Percentiles rank a stretch among this genome's conserved stretches.
phyloP scores from a whole-genome alignment of 2,113 vertebrate species.

The Anhinga rufa region DNA sequence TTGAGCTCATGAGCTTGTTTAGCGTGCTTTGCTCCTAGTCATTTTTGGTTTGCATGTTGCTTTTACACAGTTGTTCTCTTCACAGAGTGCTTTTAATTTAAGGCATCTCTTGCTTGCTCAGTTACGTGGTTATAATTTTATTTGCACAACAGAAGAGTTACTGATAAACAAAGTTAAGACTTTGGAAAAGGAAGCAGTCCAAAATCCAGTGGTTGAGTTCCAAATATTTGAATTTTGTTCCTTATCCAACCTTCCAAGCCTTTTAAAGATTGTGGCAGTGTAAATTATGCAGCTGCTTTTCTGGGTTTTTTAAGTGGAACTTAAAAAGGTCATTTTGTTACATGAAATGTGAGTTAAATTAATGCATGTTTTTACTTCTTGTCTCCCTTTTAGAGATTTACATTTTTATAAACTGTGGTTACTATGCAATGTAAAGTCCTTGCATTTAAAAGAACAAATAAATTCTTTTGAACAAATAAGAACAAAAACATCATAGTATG shows the following conservation, averaged over 20 bases:
- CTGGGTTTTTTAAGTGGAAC: not conserved
- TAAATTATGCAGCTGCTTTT: conserved; percentile 11
- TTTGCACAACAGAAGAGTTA: not conserved
- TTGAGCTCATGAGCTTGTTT: not conserved
- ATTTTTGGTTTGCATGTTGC: not conserved
- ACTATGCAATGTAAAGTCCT: not conserved
- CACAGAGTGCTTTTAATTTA: not conserved
- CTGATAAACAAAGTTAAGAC: conserved; percentile 43
- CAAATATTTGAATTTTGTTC: conserved; percentile 25
- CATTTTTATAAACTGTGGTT: not conserved
- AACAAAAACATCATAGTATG: not conserved
- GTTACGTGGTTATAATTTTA: not conserved
- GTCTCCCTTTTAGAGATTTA: not conserved
- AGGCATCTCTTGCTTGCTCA: not conserved
- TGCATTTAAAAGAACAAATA: not conserved
- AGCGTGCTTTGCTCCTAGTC: not conserved
- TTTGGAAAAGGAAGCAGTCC: not conserved
- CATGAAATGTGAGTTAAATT: not conserved
- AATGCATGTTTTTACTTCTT: not conserved
- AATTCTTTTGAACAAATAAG: not conserved
- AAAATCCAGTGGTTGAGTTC: conserved; percentile 6
- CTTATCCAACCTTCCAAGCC: not conserved
- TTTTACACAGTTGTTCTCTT: not conserved
- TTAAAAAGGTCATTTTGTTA: not conserved
- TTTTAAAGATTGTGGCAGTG: not conserved